These are phyloP conservation scores for Phymanthus crucifer DNA, from an alignment of 92 coral and sea anemone species.

Conservation along the genomic window DNA sequence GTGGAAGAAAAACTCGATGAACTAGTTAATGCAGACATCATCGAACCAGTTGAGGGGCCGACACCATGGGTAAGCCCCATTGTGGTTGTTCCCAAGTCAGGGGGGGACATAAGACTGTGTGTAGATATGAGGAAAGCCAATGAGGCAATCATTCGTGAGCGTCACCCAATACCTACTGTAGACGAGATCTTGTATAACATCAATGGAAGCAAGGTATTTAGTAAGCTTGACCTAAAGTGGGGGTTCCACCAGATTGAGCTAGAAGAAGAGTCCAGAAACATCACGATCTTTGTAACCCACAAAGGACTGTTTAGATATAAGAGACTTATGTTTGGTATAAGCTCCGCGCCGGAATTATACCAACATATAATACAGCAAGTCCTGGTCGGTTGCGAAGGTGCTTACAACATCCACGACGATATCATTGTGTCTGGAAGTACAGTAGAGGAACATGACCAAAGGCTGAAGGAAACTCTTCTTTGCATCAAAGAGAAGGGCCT, in stretches of 20 bases:
- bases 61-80: conserved; percentile 12
- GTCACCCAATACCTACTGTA: not conserved
- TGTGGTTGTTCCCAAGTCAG: not conserved
- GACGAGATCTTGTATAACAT: conserved; percentile 3
- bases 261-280: not conserved
- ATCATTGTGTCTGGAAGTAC: not conserved
- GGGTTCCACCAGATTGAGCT: not conserved
- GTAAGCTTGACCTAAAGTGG: not conserved
- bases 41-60: conserved; percentile 12
- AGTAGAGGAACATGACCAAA: not conserved
- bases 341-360: not conserved
- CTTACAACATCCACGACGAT: not conserved
- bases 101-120: conserved; percentile 27
- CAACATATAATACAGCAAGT: not conserved
- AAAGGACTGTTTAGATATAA: not conserved
- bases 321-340: not conserved
- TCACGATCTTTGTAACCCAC: not conserved
- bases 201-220: conserved; percentile 22
- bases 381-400: not conserved
- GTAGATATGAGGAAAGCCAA: conserved; percentile 14
- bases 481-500: not conserved
- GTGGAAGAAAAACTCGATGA: conserved; percentile 21
- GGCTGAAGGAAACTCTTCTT: not conserved
- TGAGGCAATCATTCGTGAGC: not conserved
- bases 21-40: conserved; percentile 26